Evolutionary conservation across 2,888 invertebrate species (phyloP).

Genomic region (Limnephilus marmoratus): DNA sequence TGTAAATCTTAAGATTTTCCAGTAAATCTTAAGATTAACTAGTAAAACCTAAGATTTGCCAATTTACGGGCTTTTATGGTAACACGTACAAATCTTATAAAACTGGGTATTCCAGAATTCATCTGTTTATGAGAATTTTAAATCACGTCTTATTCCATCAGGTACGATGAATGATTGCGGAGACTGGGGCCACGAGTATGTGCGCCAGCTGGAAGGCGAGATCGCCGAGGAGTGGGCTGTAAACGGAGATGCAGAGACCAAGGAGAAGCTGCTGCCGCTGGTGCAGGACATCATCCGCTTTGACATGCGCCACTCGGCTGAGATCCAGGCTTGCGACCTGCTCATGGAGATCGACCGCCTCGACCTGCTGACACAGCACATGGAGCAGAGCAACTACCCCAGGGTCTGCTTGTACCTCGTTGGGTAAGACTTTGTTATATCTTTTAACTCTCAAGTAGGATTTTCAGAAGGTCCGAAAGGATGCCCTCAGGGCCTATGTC

Average conservation of each 20-base stretch:
- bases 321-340: slow-evolving; percentile 98
- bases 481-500: too few relatives aligned
- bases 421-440: slow-evolving; percentile 70
- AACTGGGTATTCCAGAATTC: too few relatives aligned
- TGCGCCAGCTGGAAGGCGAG: slow-evolving; percentile 92
- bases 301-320: slow-evolving; percentile 98
- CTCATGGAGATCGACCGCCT: slow-evolving; percentile 97
- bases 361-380: slow-evolving; percentile 89
- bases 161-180: slow-evolving; percentile 92
- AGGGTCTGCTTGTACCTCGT: slow-evolving; percentile 95
- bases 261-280: slow-evolving; percentile 83
- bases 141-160: slow-evolving; percentile 68
- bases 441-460: not conserved
- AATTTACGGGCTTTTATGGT: too few relatives aligned
- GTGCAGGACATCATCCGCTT: slow-evolving; percentile 94
- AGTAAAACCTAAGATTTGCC: too few relatives aligned
- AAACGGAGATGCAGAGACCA: slow-evolving; percentile 72
- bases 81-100: too few relatives aligned
- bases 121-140: not conserved
- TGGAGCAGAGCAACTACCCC: slow-evolving; percentile 92
- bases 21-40: too few relatives aligned
- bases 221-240: slow-evolving; percentile 90
- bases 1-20: too few relatives aligned
- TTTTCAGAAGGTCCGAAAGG: too few relatives aligned
- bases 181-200: slow-evolving; percentile 99